These are phyloP conservation scores for Phyllopteryx taeniolatus DNA, from an alignment of 2,113 vertebrate species.

Conservation along the genomic window DNA sequence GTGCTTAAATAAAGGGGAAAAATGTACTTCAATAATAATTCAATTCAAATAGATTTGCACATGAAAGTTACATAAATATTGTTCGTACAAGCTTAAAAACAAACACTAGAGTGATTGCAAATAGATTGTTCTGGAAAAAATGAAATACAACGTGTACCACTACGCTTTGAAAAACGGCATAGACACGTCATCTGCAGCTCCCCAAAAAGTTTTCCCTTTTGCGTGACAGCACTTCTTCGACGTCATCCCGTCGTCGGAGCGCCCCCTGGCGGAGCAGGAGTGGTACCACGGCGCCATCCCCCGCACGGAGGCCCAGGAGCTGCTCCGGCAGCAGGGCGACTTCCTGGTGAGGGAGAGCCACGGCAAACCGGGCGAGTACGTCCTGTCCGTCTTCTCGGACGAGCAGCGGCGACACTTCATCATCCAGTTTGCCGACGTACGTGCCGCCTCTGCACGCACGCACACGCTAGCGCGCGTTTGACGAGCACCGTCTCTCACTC, in stretches of 20 bases:
- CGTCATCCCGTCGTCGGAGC: constrained; percentile 85
- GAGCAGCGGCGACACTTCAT: constrained; percentile 95
- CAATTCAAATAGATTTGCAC: no score
- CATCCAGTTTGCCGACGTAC: constrained; percentile 94
- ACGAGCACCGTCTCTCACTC: background rate
- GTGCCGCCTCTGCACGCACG: constrained; percentile 14
- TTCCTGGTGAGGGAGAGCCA: constrained; percentile 97
- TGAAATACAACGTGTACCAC: no score
- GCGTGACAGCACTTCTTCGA: constrained; percentile 81
- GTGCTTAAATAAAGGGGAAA: no score
- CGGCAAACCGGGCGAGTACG: constrained; percentile 97
- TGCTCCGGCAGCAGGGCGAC: constrained; percentile 93
- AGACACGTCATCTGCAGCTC: no score
- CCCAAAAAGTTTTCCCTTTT: background rate
- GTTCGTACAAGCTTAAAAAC: no score
- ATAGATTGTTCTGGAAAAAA: no score
- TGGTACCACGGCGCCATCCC: constrained; percentile 98
- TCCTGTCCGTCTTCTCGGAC: constrained; percentile 96
- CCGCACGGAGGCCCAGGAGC: constrained; percentile 92
- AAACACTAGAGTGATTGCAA: no score
- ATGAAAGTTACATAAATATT: no score
- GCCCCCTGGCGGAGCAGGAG: constrained; percentile 89
- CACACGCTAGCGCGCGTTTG: background rate
- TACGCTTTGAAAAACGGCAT: no score
- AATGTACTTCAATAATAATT: no score